Conservation (phyloP, 2,113 vertebrate genomes). For the Dolichotis patagonum region DNA sequence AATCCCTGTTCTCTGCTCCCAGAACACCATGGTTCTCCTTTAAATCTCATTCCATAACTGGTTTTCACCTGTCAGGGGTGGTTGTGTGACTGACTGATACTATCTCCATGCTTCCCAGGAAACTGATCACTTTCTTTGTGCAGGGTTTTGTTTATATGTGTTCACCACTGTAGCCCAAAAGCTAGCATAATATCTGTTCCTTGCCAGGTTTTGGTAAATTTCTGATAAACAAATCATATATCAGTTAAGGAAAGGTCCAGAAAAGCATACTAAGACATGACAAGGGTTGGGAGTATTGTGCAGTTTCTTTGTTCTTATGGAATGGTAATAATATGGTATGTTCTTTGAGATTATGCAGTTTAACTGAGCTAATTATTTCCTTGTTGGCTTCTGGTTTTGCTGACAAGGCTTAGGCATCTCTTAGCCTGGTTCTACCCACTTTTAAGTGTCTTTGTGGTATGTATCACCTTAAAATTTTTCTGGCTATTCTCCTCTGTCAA, state of each 20-base stretch:
- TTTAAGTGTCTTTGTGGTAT: neutral
- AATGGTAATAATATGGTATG: neutral
- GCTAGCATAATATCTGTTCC: neutral
- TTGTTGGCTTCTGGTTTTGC: slow-evolving; percentile 3
- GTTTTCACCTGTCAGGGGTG: neutral
- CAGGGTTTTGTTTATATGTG: neutral
- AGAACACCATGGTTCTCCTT: neutral
- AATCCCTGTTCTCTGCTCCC: neutral
- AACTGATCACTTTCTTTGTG: neutral
- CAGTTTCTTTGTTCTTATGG: neutral
- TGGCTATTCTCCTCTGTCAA: neutral
- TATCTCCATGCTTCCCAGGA: neutral
- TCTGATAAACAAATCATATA: slow-evolving; percentile 4
- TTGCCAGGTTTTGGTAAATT: neutral
- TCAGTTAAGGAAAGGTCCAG: neutral
- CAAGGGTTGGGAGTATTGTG: neutral
- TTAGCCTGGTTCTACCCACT: neutral
- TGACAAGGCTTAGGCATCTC: neutral
- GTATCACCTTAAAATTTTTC: neutral
- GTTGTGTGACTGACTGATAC: neutral
- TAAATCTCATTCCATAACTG: neutral
- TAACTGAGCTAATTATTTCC: neutral
- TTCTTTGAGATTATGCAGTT: neutral
- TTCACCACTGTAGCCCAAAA: neutral
- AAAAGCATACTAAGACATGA: neutral